These are phyloP conservation scores for Gastrophysa polygoni DNA, from an alignment of 2,888 invertebrate species.

Conservation along the genomic window DNA sequence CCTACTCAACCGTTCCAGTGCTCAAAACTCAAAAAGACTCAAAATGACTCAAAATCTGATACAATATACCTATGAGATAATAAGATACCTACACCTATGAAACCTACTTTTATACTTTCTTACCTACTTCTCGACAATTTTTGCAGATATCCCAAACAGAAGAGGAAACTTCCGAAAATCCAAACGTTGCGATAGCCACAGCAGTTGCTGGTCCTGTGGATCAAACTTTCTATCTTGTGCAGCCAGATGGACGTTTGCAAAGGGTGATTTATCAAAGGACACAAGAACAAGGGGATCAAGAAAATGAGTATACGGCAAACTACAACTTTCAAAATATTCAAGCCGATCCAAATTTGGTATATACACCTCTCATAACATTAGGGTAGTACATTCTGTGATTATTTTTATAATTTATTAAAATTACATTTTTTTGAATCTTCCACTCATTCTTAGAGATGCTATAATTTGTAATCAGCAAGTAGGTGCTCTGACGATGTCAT, in stretches of 20 bases:
- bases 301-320: conserved; percentile 39
- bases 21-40: no score
- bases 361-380: conserved; percentile 33
- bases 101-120: no score
- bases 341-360: conserved; percentile 34
- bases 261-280: conserved; percentile 36
- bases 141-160: conserved; percentile 16
- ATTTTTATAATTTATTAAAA: neutral
- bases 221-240: conserved; percentile 38
- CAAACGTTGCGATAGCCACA: conserved; percentile 39
- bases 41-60: no score
- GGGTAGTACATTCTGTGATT: neutral
- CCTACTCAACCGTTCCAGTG: no score
- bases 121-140: no score
- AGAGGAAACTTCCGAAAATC: conserved; percentile 22
- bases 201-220: conserved; percentile 35
- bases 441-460: no score
- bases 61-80: no score
- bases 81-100: no score
- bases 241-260: conserved; percentile 43
- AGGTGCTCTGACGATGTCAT: no score
- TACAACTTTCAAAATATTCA: conserved; percentile 40
- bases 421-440: no score
- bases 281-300: conserved; percentile 30
- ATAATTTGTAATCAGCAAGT: no score